phyloP scores from a whole-genome alignment of 2,797 vertebrate species.

The Tinamus major region DNA sequence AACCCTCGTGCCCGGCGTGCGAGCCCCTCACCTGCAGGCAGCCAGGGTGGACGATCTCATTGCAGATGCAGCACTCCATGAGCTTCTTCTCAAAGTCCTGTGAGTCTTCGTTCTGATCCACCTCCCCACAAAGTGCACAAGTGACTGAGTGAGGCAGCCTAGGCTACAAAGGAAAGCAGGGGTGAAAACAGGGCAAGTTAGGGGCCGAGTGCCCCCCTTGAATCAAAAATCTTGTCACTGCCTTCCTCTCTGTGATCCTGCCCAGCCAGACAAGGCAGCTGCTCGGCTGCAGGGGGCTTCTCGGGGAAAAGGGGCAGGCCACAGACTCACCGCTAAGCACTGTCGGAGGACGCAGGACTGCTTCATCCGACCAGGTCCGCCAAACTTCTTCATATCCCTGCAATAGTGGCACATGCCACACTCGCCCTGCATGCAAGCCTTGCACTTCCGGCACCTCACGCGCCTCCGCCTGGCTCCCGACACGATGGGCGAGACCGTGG shows the following conservation, averaged over 20 bases:
- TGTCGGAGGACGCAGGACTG: conserved; percentile 93
- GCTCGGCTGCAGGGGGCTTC: background rate
- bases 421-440: conserved; percentile 91
- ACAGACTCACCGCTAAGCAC: conserved; percentile 89
- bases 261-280: fast-evolving
- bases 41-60: conserved; percentile 92
- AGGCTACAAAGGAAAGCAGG: conserved; percentile 82
- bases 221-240: background rate
- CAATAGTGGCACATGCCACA: conserved; percentile 95
- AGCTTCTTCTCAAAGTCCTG: conserved; percentile 89
- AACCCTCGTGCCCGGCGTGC: fast-evolving
- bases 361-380: conserved; percentile 95
- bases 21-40: conserved; percentile 87
- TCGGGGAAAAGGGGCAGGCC: background rate
- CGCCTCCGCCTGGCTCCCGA: conserved; percentile 88
- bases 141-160: conserved; percentile 94
- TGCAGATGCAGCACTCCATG: conserved; percentile 98
- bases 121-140: conserved; percentile 93
- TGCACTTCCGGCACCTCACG: conserved; percentile 93
- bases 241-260: background rate
- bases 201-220: background rate
- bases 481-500: conserved; percentile 81
- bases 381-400: conserved; percentile 97
- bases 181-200: conserved; percentile 42
- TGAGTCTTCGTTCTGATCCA: conserved; percentile 86